Conservation (phyloP, 2,113 vertebrate species). For the Epinephelus moara region DNA sequence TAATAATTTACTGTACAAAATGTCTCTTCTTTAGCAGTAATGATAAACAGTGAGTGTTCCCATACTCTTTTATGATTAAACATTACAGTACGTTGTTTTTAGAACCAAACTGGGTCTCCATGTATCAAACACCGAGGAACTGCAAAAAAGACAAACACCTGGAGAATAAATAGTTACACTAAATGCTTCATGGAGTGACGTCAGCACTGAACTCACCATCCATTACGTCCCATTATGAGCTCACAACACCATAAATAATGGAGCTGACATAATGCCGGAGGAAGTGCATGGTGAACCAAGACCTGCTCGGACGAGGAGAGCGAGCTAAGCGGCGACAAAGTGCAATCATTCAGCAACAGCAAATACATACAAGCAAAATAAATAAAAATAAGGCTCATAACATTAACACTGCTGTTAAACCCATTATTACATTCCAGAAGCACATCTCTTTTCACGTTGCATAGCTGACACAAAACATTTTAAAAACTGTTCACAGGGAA, state of each 20-base stretch:
- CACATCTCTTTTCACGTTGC: constrained; percentile 69
- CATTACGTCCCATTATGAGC: constrained; percentile 26
- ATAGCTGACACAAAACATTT: constrained; percentile 78
- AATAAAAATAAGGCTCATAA: constrained; percentile 30
- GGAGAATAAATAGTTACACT: constrained; percentile 48
- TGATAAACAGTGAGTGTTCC: constrained; percentile 27
- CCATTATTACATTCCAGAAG: constrained; percentile 53
- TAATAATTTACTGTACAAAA: constrained; percentile 59
- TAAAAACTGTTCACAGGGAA: constrained; percentile 29
- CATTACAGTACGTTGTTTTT: constrained; percentile 23
- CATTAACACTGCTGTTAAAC: constrained; percentile 53
- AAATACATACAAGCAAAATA: constrained; percentile 66
- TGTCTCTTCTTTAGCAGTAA: constrained; percentile 8
- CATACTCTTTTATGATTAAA: constrained; percentile 27
- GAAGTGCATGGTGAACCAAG: constrained; percentile 23
- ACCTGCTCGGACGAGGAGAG: constrained; percentile 32
- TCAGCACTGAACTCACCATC: constrained; percentile 38
- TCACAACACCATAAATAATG: constrained; percentile 48
- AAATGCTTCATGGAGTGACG: constrained; percentile 37
- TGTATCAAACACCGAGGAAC: constrained; percentile 45
- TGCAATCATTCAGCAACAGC: constrained; percentile 58
- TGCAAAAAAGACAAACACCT: constrained; percentile 47
- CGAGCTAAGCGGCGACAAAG: constrained; percentile 16
- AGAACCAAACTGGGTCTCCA: constrained; percentile 24
- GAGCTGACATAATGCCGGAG: constrained; percentile 16